These are phyloP conservation scores for Ylistrum balloti DNA, from an alignment of 1,140 invertebrate genomes.

Conservation along the genomic window DNA sequence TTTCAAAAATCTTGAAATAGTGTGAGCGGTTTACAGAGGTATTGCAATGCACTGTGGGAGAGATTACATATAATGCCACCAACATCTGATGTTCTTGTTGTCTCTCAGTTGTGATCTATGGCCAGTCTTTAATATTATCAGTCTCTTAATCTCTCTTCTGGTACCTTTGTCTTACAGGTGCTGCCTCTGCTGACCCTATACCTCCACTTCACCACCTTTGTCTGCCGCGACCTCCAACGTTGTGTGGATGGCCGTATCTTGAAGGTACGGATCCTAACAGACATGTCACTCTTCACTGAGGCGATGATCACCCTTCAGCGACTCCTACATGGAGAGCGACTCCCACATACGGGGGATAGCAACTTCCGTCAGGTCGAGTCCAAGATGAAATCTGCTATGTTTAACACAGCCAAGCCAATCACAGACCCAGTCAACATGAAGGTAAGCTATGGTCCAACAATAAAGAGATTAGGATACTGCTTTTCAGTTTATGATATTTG, in stretches of 20 bases:
- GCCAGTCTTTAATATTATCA: too few relatives aligned
- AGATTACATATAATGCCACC: too few relatives aligned
- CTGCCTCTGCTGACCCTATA: conserved; percentile 80
- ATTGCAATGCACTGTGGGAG: too few relatives aligned
- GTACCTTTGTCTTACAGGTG: conserved; percentile 68
- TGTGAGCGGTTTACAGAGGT: too few relatives aligned
- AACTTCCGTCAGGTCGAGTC: conserved; percentile 79
- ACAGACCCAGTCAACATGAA: conserved; percentile 76
- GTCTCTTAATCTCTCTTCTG: too few relatives aligned
- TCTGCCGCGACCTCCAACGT: conserved; percentile 80
- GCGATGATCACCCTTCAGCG: conserved; percentile 76
- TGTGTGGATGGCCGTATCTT: conserved; percentile 80
- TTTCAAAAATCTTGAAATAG: too few relatives aligned
- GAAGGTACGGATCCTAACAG: conserved; percentile 78
- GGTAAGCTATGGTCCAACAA: conserved; percentile 61
- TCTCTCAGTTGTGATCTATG: too few relatives aligned
- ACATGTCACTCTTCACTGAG: conserved; percentile 78
- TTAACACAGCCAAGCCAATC: conserved; percentile 76
- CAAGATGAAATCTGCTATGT: conserved; percentile 68
- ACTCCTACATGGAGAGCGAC: conserved; percentile 80
- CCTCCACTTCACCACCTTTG: conserved; percentile 80
- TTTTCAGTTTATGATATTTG: too few relatives aligned
- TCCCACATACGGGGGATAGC: conserved; percentile 80
- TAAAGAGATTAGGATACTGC: too few relatives aligned
- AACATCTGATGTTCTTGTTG: too few relatives aligned